Conservation (phyloP, 2,113 vertebrate species). For the Brachypodius melanocephalos region DNA sequence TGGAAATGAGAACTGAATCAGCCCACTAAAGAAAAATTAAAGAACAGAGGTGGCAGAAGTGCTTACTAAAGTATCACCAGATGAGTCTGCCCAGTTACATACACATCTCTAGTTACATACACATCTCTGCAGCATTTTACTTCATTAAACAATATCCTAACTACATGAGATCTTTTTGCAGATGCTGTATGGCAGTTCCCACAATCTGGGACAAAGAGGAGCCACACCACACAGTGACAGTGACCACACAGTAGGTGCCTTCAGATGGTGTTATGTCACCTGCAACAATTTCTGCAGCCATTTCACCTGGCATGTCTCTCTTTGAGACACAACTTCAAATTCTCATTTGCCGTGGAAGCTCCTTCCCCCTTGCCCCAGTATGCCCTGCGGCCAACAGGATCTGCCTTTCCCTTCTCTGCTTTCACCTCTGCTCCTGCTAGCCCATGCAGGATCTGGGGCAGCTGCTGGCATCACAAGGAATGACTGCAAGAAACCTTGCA, state of each 20-base stretch:
- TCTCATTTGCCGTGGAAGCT: neutral
- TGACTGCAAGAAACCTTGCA: neutral
- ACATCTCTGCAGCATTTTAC: neutral
- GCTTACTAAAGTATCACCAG: neutral
- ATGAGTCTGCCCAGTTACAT: neutral
- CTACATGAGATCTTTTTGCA: neutral
- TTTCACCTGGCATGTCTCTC: neutral
- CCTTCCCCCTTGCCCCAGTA: neutral
- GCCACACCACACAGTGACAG: fast-evolving
- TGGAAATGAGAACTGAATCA: neutral
- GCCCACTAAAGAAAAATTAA: neutral
- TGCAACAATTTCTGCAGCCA: neutral
- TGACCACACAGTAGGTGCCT: neutral
- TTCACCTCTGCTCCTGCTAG: neutral
- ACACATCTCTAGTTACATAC: neutral
- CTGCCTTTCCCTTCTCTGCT: neutral
- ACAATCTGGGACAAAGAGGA: neutral
- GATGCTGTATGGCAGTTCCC: neutral
- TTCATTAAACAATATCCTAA: neutral
- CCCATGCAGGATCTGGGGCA: neutral
- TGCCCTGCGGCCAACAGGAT: neutral
- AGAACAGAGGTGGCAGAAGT: neutral
- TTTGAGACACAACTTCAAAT: neutral
- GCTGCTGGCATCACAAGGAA: neutral
- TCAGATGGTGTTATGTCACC: neutral